Conservation (phyloP, 2,113 vertebrate species). For the Meleagris gallopavo region DNA sequence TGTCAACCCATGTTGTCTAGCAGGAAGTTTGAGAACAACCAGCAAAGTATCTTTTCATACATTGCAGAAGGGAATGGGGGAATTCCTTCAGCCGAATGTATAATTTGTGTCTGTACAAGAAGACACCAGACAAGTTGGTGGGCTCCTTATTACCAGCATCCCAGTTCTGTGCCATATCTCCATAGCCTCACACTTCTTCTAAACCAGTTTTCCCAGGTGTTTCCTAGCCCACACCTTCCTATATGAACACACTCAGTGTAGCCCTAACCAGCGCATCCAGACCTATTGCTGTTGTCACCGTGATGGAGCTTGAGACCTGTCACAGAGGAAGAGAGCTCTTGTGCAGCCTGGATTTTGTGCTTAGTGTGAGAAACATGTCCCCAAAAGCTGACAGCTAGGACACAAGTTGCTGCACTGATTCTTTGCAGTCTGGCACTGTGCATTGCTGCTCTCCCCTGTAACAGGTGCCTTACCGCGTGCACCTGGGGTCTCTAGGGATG, state of each 20-base stretch:
- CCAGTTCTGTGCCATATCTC: neutral
- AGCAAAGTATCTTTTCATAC: neutral
- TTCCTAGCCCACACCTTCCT: neutral
- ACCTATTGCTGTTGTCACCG: neutral
- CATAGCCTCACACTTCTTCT: neutral
- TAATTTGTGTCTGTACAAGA: neutral
- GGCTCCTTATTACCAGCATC: neutral
- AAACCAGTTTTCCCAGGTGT: neutral
- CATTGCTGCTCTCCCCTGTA: neutral
- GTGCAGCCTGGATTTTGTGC: neutral
- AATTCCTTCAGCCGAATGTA: neutral
- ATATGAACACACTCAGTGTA: fast-evolving
- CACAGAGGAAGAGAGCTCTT: fast-evolving
- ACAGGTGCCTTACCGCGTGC: fast-evolving
- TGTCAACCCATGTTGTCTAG: fast-evolving
- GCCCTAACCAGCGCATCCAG: fast-evolving
- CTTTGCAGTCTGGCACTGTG: neutral
- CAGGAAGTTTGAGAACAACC: neutral
- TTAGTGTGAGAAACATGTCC: fast-evolving
- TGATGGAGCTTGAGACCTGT: neutral
- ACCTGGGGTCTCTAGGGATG: fast-evolving
- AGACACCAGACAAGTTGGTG: neutral
- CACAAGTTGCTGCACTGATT: fast-evolving
- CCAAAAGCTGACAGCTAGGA: neutral
- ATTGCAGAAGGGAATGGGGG: neutral